Conservation (phyloP, 2,113 vertebrate genomes). For the Natator depressus region DNA sequence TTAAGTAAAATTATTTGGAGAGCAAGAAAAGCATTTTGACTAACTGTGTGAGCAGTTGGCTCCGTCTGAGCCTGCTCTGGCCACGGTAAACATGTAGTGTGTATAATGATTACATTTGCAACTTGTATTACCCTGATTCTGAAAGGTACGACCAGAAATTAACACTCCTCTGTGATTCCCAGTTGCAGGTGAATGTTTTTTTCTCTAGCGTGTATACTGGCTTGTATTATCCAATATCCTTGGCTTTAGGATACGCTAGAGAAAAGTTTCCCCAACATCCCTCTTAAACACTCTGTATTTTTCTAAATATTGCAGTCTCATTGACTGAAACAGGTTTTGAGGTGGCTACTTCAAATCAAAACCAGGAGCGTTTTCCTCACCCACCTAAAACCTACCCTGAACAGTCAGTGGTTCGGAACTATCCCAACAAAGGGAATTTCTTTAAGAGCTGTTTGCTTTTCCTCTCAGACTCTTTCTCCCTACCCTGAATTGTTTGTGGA, state of each 20-base stretch:
- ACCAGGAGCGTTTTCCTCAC: constrained; percentile 67
- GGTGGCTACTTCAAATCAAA: constrained; percentile 78
- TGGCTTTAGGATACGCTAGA: not conserved
- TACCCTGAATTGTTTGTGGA: constrained; percentile 68
- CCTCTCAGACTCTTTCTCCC: constrained; percentile 62
- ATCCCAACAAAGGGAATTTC: constrained; percentile 73
- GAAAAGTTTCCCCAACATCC: constrained; percentile 64
- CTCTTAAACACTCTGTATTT: constrained; percentile 66
- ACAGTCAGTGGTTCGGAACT: constrained; percentile 71
- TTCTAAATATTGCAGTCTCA: constrained; percentile 67
- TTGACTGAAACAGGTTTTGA: constrained; percentile 67
- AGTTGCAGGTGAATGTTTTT: not conserved
- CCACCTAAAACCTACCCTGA: constrained; percentile 56
- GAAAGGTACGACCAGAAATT: not conserved
- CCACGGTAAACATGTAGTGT: accelerated
- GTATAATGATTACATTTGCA: not conserved
- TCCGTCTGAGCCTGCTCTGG: not conserved
- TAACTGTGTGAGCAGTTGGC: not conserved
- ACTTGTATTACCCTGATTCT: not conserved
- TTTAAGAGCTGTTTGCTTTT: constrained; percentile 75
- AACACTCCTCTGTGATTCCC: not conserved
- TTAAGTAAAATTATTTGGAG: not conserved
- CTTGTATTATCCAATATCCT: constrained; percentile 56
- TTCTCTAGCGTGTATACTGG: not conserved
- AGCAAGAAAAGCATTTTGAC: not conserved